Evolutionary conservation across 2,888 invertebrate genomes (phyloP).

Genomic region (Lycocerus yunnanus): DNA sequence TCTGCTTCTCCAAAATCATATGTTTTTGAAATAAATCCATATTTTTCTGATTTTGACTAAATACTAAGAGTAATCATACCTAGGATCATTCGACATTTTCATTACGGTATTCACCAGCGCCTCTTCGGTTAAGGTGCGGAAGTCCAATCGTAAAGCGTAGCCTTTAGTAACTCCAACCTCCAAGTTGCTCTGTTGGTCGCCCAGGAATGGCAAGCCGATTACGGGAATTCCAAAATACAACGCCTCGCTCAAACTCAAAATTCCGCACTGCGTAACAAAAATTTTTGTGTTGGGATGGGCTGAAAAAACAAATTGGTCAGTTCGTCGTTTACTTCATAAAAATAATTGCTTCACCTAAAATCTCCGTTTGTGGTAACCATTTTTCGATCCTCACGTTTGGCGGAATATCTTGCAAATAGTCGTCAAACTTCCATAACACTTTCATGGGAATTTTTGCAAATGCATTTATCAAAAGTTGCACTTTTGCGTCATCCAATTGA

Average conservation of each 20-base stretch:
- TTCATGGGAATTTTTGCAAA: conserved; percentile 63
- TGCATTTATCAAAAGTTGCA: conserved; percentile 57
- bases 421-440: conserved; percentile 71
- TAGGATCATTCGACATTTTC: background rate
- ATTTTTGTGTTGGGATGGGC: background rate
- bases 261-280: conserved; percentile 6
- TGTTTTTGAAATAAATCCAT: too few relatives aligned
- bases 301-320: background rate
- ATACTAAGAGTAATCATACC: too few relatives aligned
- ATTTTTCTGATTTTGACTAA: too few relatives aligned
- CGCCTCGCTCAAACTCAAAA: background rate
- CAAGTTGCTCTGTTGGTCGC: background rate
- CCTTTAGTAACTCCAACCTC: background rate
- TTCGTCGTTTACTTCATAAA: background rate
- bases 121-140: background rate
- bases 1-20: too few relatives aligned
- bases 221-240: background rate
- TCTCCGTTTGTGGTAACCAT: conserved; percentile 67
- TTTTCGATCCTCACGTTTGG: conserved; percentile 61
- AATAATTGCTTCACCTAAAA: conserved; percentile 35
- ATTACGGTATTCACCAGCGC: background rate
- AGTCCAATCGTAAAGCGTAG: background rate
- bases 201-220: background rate
- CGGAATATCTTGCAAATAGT: conserved; percentile 56
- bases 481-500: conserved; percentile 26